These are phyloP conservation scores for Lytechinus pictus DNA, from an alignment of 35 echinoderm and acorn worm species.

Conservation along the genomic window DNA sequence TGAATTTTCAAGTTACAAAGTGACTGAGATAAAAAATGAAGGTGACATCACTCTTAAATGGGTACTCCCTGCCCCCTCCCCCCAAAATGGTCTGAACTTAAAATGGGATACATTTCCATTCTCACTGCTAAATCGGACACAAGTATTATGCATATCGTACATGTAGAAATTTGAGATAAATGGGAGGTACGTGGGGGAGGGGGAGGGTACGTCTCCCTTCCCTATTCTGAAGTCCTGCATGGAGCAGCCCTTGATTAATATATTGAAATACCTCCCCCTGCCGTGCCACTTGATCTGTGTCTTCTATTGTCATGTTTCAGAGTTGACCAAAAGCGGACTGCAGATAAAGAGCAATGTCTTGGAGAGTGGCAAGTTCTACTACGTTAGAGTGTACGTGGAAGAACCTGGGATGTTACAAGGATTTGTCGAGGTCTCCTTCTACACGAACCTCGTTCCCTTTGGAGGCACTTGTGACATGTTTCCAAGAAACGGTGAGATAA, in stretches of 20 bases:
- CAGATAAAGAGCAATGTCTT: background rate
- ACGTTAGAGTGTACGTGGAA: conserved; percentile 10
- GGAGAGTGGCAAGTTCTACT: conserved; percentile 37
- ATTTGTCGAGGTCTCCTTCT: conserved; percentile 31
- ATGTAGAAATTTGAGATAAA: no score
- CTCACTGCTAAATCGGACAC: no score
- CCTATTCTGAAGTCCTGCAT: background rate
- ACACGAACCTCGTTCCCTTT: conserved; percentile 47
- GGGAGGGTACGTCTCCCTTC: no score
- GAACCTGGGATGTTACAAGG: background rate
- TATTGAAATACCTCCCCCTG: no score
- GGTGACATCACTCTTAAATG: no score
- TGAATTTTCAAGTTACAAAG: no score
- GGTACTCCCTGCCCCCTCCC: no score
- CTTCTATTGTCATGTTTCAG: background rate
- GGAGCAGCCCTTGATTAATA: background rate
- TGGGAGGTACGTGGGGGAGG: no score
- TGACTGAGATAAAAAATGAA: no score
- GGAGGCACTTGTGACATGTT: conserved; percentile 42
- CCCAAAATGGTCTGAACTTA: no score
- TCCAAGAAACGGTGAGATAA: background rate
- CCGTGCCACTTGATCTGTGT: background rate
- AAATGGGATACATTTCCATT: no score
- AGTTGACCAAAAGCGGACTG: conserved; percentile 41
- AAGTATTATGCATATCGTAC: no score